Percentiles rank a stretch among this genome's conserved stretches.
Evolutionary conservation across 37 sponge, comb jelly and placozoan genomes (phyloP).

Genomic region (Haliclona indistincta): DNA sequence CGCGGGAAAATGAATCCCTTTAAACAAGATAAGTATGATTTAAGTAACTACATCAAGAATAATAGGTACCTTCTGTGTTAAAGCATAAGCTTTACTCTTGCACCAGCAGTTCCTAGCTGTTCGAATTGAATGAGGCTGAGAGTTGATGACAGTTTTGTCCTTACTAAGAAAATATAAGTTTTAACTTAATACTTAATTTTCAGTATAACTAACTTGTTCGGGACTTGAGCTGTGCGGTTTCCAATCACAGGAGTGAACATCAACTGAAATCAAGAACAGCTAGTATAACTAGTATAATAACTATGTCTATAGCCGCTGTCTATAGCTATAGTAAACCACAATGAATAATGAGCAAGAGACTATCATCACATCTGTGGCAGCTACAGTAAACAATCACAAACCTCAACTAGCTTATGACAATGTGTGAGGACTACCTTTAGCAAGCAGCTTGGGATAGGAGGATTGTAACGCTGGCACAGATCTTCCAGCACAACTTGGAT

Average conservation of each 20-base stretch:
- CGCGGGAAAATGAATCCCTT: constrained; percentile 25
- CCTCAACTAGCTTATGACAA: no score
- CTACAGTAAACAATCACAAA: no score
- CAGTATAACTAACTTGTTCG: neutral
- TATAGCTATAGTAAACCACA: no score
- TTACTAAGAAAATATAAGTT: neutral
- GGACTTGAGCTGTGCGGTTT: neutral
- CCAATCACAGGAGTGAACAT: neutral
- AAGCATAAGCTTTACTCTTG: constrained; percentile 22
- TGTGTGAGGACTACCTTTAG: constrained; percentile 27
- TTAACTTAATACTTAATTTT: neutral
- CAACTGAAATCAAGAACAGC: neutral
- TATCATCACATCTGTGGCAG: no score
- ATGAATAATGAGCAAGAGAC: no score
- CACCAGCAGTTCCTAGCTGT: constrained; percentile 58
- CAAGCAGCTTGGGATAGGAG: constrained; percentile 39
- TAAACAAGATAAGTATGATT: neutral
- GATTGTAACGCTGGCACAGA: constrained; percentile 47
- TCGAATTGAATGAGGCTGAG: constrained; percentile 20
- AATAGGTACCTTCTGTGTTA: neutral
- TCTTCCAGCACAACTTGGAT: constrained; percentile 28
- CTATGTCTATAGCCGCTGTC: no score
- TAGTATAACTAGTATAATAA: neutral
- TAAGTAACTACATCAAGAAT: neutral
- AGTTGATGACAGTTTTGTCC: neutral